Conservation (phyloP, 2,888 invertebrate genomes). For the Acronicta leporina region DNA sequence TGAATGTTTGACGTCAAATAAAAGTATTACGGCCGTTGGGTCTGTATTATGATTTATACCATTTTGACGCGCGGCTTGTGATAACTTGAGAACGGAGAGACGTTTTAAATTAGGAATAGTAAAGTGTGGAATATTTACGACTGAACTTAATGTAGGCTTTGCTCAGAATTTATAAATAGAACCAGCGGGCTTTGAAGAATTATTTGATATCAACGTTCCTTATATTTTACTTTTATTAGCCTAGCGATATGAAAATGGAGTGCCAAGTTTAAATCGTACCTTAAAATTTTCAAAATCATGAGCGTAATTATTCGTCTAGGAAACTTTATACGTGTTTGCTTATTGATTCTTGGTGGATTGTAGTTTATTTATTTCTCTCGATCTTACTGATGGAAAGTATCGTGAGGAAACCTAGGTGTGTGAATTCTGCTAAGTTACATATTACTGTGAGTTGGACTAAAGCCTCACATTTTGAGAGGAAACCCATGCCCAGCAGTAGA, state of each 20-base stretch:
- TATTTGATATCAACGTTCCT: neutral
- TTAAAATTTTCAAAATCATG: too few species aligned
- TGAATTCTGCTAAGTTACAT: too few species aligned
- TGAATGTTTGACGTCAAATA: slow-evolving; percentile 73
- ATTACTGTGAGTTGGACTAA: too few species aligned
- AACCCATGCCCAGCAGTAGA: too few species aligned
- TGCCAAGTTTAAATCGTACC: too few species aligned
- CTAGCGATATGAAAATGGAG: neutral
- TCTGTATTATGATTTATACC: slow-evolving; percentile 54
- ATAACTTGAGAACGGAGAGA: slow-evolving; percentile 41
- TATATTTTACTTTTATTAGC: slow-evolving; percentile 3
- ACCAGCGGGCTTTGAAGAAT: slow-evolving; percentile 2
- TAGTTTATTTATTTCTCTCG: too few species aligned
- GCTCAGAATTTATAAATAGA: slow-evolving; percentile 34
- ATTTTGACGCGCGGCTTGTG: slow-evolving; percentile 36
- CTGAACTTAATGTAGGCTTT: slow-evolving; percentile 34
- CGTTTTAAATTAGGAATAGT: slow-evolving; percentile 46
- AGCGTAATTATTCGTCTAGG: too few species aligned
- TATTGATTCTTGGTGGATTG: too few species aligned
- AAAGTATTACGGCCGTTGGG: slow-evolving; percentile 57
- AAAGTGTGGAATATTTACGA: slow-evolving; percentile 39
- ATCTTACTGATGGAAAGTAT: too few species aligned
- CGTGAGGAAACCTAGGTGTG: too few species aligned
- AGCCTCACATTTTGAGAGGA: too few species aligned
- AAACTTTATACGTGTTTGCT: too few species aligned